Base-by-base conservation (phyloP, 2,888 invertebrate genomes). In the Cryptus armator region DNA sequence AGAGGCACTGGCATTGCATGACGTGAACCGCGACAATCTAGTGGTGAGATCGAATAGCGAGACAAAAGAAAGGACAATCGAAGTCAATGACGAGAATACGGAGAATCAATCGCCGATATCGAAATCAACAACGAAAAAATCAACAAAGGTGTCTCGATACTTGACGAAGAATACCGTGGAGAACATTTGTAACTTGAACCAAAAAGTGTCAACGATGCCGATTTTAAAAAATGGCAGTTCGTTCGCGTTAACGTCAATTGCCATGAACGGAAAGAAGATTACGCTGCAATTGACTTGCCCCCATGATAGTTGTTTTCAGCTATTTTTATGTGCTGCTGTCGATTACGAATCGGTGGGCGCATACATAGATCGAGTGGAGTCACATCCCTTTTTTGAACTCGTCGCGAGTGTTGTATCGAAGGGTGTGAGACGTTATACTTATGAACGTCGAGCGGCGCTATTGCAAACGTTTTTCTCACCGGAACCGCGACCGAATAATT, bases 81-180 rank as follows among this genome's bases (percentile, higher is more conserved):
- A 24, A 24, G 24, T 24, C 24, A 24, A 24, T 24, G 24, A 24
- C 24, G 24, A 24, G 24, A 2, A 24, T 2, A 24, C 24, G 24
- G 24, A 24, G 24, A 24, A 24, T 24, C 24, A 3, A 24, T 1
- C 2, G 24, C 24, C 24, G 24, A 24, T 24, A 24, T 48, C 48
- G 14, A n/a, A n/a, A 5, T 14, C n/a, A 48, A 48, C 48, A 48
- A 3, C 48, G 56, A 10, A 5, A 3, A 24, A 56, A 4, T 24
- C 29, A 14, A 43, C 32, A 64, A 64, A 64, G 32, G 32, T 14
- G 32, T 37, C 64, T 12, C 64, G 14, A n/a, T 64, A 64, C 7
- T 14, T 64, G 32, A 64, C 64, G n/a, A 64, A 64, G n/a, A 64
- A 12, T 3, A 37, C 64, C 12, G 1, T 64, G 64, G 64, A 64